Evolutionary conservation across 2,888 invertebrate genomes (phyloP).

Genomic region (Dastarcus helophoroides): DNA sequence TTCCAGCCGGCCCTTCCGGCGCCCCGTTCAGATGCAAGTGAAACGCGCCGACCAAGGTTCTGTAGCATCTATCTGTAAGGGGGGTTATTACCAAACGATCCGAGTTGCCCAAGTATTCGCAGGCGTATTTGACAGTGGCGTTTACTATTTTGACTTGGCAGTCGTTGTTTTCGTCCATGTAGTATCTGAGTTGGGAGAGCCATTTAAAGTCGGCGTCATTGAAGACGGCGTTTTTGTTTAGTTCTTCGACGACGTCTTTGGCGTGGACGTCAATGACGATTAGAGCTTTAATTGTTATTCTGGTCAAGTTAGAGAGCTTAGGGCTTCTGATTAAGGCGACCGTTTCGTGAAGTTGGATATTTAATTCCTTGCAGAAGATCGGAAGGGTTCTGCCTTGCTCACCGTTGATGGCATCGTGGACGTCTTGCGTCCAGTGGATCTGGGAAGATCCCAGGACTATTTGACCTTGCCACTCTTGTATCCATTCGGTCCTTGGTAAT

Average conservation of each 20-base stretch:
- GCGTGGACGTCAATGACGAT: constrained; percentile 81
- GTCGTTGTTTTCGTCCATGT: constrained; percentile 59
- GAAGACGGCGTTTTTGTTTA: constrained; percentile 51
- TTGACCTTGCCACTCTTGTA: constrained; percentile 43
- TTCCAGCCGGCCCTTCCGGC: constrained; percentile 76
- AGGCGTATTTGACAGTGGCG: constrained; percentile 66
- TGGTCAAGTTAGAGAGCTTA: constrained; percentile 54
- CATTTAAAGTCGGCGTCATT: constrained; percentile 72
- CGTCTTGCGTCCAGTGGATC: constrained; percentile 73
- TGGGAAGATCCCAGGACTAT: constrained; percentile 68
- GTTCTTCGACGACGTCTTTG: constrained; percentile 63
- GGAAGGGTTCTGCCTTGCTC: constrained; percentile 39
- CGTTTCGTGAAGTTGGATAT: constrained; percentile 57
- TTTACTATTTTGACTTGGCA: constrained; percentile 65
- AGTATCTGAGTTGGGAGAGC: constrained; percentile 69
- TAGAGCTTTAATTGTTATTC: constrained; percentile 69
- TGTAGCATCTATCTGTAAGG: constrained; percentile 67
- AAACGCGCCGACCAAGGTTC: constrained; percentile 73
- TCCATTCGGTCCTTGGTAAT: constrained; percentile 54
- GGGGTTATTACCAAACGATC: constrained; percentile 66
- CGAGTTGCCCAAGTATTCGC: constrained; percentile 77
- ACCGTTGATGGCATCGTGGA: constrained; percentile 54
- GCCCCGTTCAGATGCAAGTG: constrained; percentile 77
- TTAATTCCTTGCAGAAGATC: constrained; percentile 44
- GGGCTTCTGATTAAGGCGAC: constrained; percentile 62